Percentiles rank a stretch among this genome's conserved stretches.
Evolutionary conservation across 2,797 vertebrate genomes (phyloP).

Genomic region (Sebastolobus alascanus): DNA sequence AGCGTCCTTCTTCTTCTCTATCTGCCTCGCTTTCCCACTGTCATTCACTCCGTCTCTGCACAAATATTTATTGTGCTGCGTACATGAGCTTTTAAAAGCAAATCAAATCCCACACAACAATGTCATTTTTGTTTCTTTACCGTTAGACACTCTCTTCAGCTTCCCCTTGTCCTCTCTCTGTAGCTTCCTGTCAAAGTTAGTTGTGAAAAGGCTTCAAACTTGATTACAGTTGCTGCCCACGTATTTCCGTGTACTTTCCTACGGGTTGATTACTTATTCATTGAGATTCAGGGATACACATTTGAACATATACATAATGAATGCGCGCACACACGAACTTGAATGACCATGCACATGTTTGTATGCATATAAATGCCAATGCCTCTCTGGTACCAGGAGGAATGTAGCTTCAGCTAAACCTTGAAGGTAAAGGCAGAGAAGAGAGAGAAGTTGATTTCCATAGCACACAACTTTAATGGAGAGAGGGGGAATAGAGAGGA

Average conservation of each 20-base stretch:
- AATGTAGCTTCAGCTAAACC: constrained; percentile 34
- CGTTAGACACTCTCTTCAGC: constrained; percentile 18
- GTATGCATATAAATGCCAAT: constrained; percentile 23
- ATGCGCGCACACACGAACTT: background rate
- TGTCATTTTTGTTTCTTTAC: constrained; percentile 52
- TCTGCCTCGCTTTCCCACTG: constrained; percentile 45
- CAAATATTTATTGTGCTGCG: constrained; percentile 59
- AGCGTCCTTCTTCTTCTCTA: constrained; percentile 61
- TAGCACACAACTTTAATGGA: constrained; percentile 1
- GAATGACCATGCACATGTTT: constrained; percentile 2
- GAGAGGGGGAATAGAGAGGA: background rate
- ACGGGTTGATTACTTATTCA: constrained; percentile 12
- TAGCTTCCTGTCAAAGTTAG: constrained; percentile 20
- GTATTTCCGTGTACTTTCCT: constrained; percentile 20
- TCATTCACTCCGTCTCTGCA: constrained; percentile 53
- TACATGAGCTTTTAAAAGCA: constrained; percentile 57
- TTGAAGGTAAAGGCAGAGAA: constrained; percentile 36
- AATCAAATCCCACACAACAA: constrained; percentile 61
- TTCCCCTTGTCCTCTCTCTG: constrained; percentile 25
- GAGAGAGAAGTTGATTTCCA: constrained; percentile 36
- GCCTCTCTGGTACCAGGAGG: constrained; percentile 14
- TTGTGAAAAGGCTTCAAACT: constrained; percentile 54
- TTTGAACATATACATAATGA: constrained; percentile 7
- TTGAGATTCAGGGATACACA: background rate
- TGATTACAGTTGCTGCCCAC: constrained; percentile 43